Percentiles rank a stretch among this genome's conserved stretches.
phyloP scores from a whole-genome alignment of 1,140 invertebrate genomes.

The Eupristina koningsbergeri region DNA sequence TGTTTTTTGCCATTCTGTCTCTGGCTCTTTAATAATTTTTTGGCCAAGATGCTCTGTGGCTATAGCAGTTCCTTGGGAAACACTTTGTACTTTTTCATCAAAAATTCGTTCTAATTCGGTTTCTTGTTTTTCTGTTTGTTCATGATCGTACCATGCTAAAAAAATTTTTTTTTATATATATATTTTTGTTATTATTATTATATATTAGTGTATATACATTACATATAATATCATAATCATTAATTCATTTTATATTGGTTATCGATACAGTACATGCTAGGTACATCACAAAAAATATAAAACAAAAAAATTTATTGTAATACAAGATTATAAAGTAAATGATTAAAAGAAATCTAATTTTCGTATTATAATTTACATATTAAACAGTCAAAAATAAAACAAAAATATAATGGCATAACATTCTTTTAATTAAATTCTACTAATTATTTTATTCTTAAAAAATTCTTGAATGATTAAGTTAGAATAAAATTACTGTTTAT shows the following conservation, averaged over 20 bases:
- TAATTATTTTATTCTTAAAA: too few species aligned
- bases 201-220: too few species aligned
- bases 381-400: neutral
- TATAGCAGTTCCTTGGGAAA: constrained; percentile 77
- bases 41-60: constrained; percentile 78
- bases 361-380: neutral
- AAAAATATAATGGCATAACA: too few species aligned
- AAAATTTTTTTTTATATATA: constrained; percentile 51
- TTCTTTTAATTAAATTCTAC: too few species aligned
- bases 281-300: constrained; percentile 25
- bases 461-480: too few species aligned
- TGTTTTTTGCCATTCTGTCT: constrained; percentile 88
- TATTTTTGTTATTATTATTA: constrained; percentile 5
- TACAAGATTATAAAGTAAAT: neutral
- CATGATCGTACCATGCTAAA: constrained; percentile 94
- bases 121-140: constrained; percentile 87
- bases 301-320: neutral
- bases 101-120: constrained; percentile 90
- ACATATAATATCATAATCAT: constrained; percentile 27
- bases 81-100: constrained; percentile 84
- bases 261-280: constrained; percentile 35
- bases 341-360: neutral
- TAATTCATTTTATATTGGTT: constrained; percentile 36
- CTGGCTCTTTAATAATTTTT: constrained; percentile 81
- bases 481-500: too few species aligned